These are phyloP conservation scores for Glaucopsyche alexis DNA, from an alignment of 2,888 invertebrate species.

Conservation along the genomic window DNA sequence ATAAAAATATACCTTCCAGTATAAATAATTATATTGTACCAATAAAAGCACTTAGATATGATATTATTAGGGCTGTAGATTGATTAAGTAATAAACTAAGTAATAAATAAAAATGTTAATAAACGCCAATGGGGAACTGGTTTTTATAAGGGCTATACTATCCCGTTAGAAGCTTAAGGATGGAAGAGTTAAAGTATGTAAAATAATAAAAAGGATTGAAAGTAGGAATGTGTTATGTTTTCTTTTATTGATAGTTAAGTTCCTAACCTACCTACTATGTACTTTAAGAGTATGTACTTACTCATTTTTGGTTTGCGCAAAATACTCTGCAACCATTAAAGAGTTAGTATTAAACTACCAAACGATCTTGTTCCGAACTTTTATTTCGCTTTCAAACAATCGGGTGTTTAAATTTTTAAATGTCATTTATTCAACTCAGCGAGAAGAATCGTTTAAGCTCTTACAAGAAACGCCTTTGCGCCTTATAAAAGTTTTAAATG, in stretches of 20 bases:
- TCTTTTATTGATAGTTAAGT: no score
- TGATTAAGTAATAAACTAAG: conserved; percentile 19
- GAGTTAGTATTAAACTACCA: neutral
- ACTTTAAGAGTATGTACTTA: no score
- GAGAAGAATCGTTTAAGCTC: conserved; percentile 25
- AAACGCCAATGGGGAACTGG: neutral
- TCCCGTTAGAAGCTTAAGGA: conserved; percentile 9
- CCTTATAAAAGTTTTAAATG: conserved; percentile 31
- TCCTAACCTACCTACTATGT: no score
- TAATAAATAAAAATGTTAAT: conserved; percentile 4
- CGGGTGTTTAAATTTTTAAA: conserved; percentile 23
- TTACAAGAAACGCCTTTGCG: conserved; percentile 26
- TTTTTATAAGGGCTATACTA: conserved; percentile 7
- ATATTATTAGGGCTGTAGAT: conserved; percentile 10
- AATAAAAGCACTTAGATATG: conserved; percentile 25
- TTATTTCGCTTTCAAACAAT: conserved; percentile 14
- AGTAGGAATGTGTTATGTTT: no score
- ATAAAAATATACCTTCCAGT: neutral
- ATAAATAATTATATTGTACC: conserved; percentile 20
- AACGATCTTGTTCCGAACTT: conserved; percentile 2
- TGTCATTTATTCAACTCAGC: conserved; percentile 24
- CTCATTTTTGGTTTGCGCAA: neutral
- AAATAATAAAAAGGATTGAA: neutral
- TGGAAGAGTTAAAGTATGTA: neutral
- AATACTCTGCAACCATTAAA: neutral